Evolutionary conservation across 2,888 invertebrate genomes (phyloP).

Genomic region (Hirtodrosophila trivittata): DNA sequence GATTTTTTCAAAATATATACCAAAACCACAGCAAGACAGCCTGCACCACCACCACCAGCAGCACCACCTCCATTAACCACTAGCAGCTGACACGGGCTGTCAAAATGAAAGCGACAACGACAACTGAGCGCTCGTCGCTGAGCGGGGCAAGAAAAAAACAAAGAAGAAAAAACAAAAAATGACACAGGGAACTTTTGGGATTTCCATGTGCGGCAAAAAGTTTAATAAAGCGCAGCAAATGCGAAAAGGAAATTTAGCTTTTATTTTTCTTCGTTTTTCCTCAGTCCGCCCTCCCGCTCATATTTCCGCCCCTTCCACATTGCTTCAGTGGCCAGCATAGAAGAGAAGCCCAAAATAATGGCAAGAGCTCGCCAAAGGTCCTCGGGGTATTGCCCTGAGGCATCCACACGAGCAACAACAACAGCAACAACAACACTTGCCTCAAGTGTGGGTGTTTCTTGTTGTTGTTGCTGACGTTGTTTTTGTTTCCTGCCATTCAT

Average conservation of each 20-base stretch:
- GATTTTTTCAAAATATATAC: constrained; percentile 72
- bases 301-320: background rate
- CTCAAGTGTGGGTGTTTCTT: constrained; percentile 44
- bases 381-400: constrained; percentile 69
- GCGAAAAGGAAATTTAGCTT: constrained; percentile 78
- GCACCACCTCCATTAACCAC: constrained; percentile 28
- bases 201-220: constrained; percentile 70
- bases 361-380: constrained; percentile 80
- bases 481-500: constrained; percentile 48
- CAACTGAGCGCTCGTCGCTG: constrained; percentile 55
- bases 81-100: constrained; percentile 68
- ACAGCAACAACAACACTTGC: constrained; percentile 18
- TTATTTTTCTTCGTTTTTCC: constrained; percentile 53
- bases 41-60: background rate
- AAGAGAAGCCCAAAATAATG: constrained; percentile 67
- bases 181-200: constrained; percentile 80
- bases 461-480: constrained; percentile 35
- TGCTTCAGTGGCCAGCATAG: constrained; percentile 49
- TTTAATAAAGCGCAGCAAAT: constrained; percentile 80
- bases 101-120: constrained; percentile 71
- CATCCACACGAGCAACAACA: constrained; percentile 23
- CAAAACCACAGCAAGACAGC: constrained; percentile 22
- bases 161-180: constrained; percentile 60
- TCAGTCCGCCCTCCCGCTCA: background rate
- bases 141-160: constrained; percentile 5